Base-by-base conservation (phyloP, 2,888 invertebrate species). In the Cataglyphis cursor region DNA sequence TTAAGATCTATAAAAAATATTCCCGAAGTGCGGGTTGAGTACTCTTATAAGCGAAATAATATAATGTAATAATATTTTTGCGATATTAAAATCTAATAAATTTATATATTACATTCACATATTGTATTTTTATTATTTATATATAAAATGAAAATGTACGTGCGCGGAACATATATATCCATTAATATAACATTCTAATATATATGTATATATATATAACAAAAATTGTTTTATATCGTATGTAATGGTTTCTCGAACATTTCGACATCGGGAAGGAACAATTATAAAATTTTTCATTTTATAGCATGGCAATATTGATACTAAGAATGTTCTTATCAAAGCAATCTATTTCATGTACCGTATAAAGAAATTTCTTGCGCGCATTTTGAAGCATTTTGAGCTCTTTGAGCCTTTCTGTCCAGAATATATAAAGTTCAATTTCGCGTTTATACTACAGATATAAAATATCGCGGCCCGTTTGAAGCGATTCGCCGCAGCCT, bases 391-490 rank as follows among this genome's bases (percentile, higher is more conserved):
- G 41, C 41, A 57, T 68, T 57, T 24, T 8, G 10, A 65, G 54
- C 18, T 24, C 61, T 31, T 24, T 8, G 12, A 65, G 54, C 18
- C 61, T 31, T 74, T 80, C 54, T 35, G 51, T 28, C 24, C 70
- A 83, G 87, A 89, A 92, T 93, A 93, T 94, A 93, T 93, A 92
- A 92, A 94, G 91, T 88, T 92, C 85, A 88, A 88, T 91, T 92
- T 92, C 84, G 89, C 90, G 89, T 93, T 93, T 90, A 91, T 90
- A 89, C 88, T 85, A 87, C 86, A 84, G 92, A 93, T 92, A 92
- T 92, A 92, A 91, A 92, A 86, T 90, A 92, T 91, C 89, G 92
- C 94, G 94, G 94, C 92, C 90, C 92, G 93, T 94, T 94, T 94
- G 94, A 94, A 92, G 92, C 86, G 84, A n/a, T 24, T 85, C 82